Evolutionary conservation across 2,113 vertebrate species (phyloP), one percentile per base, ranked within the genome.

Genomic region (Austrofundulus limnaeus): DNA sequence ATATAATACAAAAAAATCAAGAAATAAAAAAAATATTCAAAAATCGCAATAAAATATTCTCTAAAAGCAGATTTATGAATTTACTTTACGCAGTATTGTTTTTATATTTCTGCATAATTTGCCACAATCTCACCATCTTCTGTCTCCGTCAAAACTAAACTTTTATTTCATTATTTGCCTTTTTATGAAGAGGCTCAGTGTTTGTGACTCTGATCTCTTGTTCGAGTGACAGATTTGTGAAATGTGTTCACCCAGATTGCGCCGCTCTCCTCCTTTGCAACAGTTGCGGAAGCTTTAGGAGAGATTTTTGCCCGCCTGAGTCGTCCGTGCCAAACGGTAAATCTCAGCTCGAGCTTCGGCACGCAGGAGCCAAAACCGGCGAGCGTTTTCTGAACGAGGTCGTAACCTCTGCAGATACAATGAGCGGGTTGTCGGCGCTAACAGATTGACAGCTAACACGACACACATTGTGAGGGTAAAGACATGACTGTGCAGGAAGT

Each of bases 401-500:
- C 74, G 15, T 37, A 55, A 86, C 89, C 88, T 84, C 69, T 65
- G 49, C 72, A 49, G 59, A 74, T 75, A 83, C 87, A 83, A 88
- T 86, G 59, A 70, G 70, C 58, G 9, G 72, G 52, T 70, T 41
- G 66, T 70, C 77, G 76, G 77, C 72, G 75, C 77, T 77, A 70
- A 85, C 87, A 85, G 83, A 81, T 66, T 78, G 82, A 82, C 75
- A 48, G 80, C 76, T 67, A 73, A 79, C 78, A 41, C 73, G 24
- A 45, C 80, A 10, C 64, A 70, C 84, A 84, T 77, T 88, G 83
- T 74, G 75, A 51, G 50, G 67, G 67, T 51, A 5, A 34, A 73
- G 76, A 64, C 76, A 72, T 86, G 84, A 86, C 76, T 49, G 51
- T 58, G 85, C 87, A 85, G 89, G 87, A 90, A 88, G 74, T 20